Evolutionary conservation across 2,888 invertebrate species (phyloP).

Genomic region (Neria commutata): DNA sequence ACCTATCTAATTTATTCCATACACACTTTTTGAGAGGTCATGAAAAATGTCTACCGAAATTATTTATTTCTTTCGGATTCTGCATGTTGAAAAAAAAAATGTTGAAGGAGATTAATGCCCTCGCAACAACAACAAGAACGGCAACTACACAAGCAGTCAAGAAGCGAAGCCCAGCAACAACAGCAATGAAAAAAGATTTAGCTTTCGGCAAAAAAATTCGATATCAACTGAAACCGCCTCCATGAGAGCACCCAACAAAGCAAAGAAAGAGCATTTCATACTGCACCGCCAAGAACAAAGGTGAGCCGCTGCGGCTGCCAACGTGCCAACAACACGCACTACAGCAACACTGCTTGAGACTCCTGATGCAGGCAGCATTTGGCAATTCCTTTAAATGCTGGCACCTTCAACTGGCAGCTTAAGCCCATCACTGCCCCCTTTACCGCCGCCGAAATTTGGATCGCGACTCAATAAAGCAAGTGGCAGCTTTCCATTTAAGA

Average conservation of each 20-base stretch:
- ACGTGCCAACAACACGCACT: not conserved
- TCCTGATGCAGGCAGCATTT: not conserved
- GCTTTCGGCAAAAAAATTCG: constrained; percentile 29
- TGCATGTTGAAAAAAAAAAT: no score
- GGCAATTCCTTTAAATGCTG: not conserved
- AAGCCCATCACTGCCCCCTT: not conserved
- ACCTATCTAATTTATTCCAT: no score
- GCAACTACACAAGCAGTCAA: not conserved
- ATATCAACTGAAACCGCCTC: constrained; percentile 38
- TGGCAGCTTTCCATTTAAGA: constrained; percentile 7
- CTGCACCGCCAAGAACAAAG: constrained; percentile 22
- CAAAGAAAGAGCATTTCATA: constrained; percentile 3
- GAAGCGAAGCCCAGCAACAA: no score
- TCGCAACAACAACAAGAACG: not conserved
- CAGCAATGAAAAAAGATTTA: not conserved
- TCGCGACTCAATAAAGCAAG: constrained; percentile 21
- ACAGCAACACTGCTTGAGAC: not conserved
- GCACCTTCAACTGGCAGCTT: no score
- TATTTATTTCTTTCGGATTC: no score
- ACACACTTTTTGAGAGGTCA: no score
- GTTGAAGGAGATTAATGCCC: not conserved
- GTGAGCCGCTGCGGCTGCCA: constrained; percentile 12
- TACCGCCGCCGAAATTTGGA: constrained; percentile 20
- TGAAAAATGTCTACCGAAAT: no score
- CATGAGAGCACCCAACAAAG: constrained; percentile 25